phyloP scores from a whole-genome alignment of 2,797 vertebrate genomes.

The Acomys russatus region DNA sequence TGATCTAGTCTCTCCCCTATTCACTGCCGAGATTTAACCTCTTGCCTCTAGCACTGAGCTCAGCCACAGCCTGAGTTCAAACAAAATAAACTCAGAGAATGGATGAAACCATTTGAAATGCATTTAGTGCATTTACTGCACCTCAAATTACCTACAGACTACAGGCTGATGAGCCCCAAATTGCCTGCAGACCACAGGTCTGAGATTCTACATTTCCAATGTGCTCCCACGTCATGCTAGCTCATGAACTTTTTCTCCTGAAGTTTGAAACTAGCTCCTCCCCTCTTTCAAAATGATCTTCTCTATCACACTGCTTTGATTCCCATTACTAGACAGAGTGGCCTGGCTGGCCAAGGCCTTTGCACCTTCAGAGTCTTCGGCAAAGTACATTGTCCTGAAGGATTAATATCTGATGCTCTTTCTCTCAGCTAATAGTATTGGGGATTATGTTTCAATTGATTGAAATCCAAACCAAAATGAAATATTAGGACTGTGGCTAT shows the following conservation, averaged over 20 bases:
- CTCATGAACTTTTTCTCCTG: background rate
- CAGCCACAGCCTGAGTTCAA: background rate
- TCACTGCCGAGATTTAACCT: background rate
- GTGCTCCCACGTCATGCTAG: too few relatives aligned
- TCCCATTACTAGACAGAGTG: background rate
- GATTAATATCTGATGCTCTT: slow-evolving; percentile 59
- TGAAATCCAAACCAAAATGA: slow-evolving; percentile 67
- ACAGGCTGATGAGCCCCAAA: background rate
- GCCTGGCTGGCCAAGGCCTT: background rate
- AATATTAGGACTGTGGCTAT: background rate
- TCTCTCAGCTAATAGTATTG: slow-evolving; percentile 24
- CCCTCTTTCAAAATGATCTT: background rate
- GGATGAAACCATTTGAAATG: background rate
- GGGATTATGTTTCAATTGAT: slow-evolving; percentile 57
- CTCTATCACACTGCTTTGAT: background rate
- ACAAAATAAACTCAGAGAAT: background rate
- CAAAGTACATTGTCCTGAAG: background rate
- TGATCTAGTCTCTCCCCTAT: background rate
- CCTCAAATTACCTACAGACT: background rate
- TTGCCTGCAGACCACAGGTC: background rate
- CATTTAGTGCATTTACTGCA: background rate
- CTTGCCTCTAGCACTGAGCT: background rate
- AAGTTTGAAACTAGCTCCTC: background rate
- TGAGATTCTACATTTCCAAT: background rate
- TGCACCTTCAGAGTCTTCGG: slow-evolving; percentile 30